Conservation (phyloP, 2,113 vertebrate species). For the Ailuropoda melanoleuca region DNA sequence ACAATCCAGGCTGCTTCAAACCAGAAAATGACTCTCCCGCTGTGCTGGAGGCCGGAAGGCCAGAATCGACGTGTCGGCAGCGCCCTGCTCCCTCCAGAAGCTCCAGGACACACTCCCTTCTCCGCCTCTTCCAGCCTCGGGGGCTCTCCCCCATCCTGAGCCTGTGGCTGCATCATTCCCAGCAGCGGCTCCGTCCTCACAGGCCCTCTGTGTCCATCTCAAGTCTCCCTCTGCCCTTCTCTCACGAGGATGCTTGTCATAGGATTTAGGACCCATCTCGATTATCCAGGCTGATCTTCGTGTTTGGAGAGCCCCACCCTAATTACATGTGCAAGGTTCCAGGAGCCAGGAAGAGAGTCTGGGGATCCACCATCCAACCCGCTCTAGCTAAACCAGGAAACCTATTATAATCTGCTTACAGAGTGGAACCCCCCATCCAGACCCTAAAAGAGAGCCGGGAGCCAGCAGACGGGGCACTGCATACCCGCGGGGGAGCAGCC, state of each 20-base stretch:
- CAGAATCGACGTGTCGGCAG: neutral
- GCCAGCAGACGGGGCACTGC: neutral
- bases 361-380: neutral
- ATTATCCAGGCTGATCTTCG: neutral
- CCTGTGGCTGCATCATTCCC: neutral
- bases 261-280: neutral
- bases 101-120: neutral
- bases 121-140: neutral
- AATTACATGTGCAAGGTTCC: neutral
- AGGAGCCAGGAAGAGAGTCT: neutral
- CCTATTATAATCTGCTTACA: too few species aligned
- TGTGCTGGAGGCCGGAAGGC: neutral
- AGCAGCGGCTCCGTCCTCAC: neutral
- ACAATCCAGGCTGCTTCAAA: neutral
- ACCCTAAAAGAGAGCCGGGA: neutral
- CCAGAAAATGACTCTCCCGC: neutral
- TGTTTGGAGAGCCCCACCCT: neutral
- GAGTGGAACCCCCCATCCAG: neutral
- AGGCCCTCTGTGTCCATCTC: neutral
- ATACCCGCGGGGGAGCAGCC: fast-evolving
- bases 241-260: fast-evolving
- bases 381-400: neutral
- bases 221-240: neutral
- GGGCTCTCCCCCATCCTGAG: neutral
- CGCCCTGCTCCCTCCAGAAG: neutral